Conservation (phyloP, 2,888 invertebrate species). For the Dioctria rufipes region DNA sequence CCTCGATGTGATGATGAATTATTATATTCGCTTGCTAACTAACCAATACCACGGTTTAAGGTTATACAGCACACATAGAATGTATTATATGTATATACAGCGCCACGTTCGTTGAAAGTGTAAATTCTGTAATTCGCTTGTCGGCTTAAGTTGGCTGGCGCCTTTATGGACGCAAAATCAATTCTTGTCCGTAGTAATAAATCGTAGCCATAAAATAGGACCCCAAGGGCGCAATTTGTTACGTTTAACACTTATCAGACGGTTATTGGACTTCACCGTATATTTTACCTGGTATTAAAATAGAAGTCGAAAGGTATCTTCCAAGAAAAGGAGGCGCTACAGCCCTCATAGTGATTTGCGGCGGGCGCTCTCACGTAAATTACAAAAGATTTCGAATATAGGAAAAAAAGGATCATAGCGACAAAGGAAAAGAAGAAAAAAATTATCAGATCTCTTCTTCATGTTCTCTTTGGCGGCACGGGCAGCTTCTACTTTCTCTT, state of each 20-base stretch:
- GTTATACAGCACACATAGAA: not conserved
- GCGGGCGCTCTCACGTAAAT: slow-evolving; percentile 1
- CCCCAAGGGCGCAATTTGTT: slow-evolving; percentile 56
- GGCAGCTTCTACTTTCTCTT: slow-evolving; percentile 11
- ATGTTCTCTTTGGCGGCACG: slow-evolving; percentile 4
- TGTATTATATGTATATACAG: too few relatives aligned
- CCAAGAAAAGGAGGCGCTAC: slow-evolving; percentile 28
- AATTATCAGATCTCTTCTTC: slow-evolving; percentile 3
- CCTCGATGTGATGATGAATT: slow-evolving; percentile 3
- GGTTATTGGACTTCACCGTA: slow-evolving; percentile 26
- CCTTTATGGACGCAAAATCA: slow-evolving; percentile 45
- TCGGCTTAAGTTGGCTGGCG: slow-evolving; percentile 15
- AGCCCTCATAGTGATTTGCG: not conserved
- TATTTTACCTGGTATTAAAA: slow-evolving; percentile 33
- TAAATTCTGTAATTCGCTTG: slow-evolving; percentile 21
- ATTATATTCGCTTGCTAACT: slow-evolving; percentile 20
- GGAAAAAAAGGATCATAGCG: not conserved
- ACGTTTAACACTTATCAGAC: slow-evolving; percentile 55
- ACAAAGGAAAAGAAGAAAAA: not conserved
- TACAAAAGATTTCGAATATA: not conserved
- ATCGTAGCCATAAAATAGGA: slow-evolving; percentile 30
- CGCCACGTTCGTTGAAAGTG: not conserved
- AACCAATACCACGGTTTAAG: not conserved
- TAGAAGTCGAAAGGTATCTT: slow-evolving; percentile 24
- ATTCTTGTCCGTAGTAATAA: slow-evolving; percentile 19